phyloP scores from a whole-genome alignment of 1,140 invertebrate genomes.

The Drosophila ercepeae region DNA sequence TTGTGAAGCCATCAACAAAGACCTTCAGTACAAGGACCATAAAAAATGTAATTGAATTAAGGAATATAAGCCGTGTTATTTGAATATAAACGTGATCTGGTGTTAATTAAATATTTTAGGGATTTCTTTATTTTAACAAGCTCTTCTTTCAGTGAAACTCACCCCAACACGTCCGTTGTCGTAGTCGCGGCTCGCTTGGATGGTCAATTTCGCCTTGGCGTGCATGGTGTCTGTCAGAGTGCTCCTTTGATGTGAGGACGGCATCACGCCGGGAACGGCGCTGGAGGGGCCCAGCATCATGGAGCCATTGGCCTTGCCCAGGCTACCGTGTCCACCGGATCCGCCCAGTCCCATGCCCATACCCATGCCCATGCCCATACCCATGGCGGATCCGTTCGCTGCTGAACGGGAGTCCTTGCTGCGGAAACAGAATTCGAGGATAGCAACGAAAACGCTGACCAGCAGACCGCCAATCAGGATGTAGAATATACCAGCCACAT shows the following conservation, averaged over 20 bases:
- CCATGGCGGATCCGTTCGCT: slow-evolving; percentile 39
- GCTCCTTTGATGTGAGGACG: slow-evolving; percentile 88
- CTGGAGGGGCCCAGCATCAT: slow-evolving; percentile 65
- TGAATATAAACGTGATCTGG: too few relatives aligned
- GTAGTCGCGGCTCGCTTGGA: slow-evolving; percentile 89
- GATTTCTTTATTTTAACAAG: too few relatives aligned
- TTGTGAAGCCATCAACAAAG: too few relatives aligned
- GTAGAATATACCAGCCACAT: slow-evolving; percentile 99
- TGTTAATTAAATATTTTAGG: too few relatives aligned
- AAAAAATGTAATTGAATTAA: too few relatives aligned
- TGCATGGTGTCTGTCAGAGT: slow-evolving; percentile 94
- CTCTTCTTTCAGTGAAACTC: slow-evolving; percentile 29
- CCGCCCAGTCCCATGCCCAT: slow-evolving; percentile 83
- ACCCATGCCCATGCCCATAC: slow-evolving; percentile 84
- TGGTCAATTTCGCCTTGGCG: slow-evolving; percentile 92
- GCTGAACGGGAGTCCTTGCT: slow-evolving; percentile 85
- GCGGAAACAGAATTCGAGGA: slow-evolving; percentile 96
- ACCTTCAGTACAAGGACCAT: too few relatives aligned
- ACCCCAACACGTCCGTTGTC: slow-evolving; percentile 88
- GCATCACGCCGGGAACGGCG: slow-evolving; percentile 76
- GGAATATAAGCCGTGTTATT: too few relatives aligned
- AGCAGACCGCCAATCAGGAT: slow-evolving; percentile 97
- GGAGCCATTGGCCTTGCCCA: slow-evolving; percentile 83
- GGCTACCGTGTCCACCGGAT: slow-evolving; percentile 71
- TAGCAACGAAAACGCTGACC: slow-evolving; percentile 93